Evolutionary conservation across 2,113 vertebrate species (phyloP).

Genomic region (Rostratula benghalensis): DNA sequence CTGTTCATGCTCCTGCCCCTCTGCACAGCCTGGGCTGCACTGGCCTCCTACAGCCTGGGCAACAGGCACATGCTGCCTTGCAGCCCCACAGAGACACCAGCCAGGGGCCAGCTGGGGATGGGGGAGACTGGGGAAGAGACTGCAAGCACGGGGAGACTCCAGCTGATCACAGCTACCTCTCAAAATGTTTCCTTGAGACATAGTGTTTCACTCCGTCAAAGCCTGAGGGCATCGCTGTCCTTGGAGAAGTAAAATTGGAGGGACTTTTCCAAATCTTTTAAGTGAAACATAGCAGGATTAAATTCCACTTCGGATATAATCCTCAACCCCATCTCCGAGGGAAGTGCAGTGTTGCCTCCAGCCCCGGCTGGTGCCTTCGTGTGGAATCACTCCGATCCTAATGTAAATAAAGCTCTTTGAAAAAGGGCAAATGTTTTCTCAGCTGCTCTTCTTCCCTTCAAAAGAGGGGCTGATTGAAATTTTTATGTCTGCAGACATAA

Average conservation of each 20-base stretch:
- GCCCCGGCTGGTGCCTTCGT: constrained; percentile 10
- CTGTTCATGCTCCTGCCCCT: background rate
- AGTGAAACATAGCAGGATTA: background rate
- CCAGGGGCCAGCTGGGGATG: rapidly evolving
- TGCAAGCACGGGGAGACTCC: background rate
- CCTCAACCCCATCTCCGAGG: background rate
- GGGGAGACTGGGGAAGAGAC: background rate
- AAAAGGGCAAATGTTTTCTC: constrained; percentile 48
- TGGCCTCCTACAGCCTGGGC: background rate
- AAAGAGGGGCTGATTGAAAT: background rate
- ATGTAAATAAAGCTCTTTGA: constrained; percentile 42
- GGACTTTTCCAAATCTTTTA: background rate
- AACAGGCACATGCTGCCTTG: rapidly evolving
- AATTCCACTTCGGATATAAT: constrained; percentile 8
- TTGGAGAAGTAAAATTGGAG: background rate
- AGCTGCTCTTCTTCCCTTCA: constrained; percentile 40
- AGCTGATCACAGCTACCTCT: background rate
- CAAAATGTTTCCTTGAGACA: background rate
- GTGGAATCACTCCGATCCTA: constrained; percentile 13
- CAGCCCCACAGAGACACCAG: background rate
- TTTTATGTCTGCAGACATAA: constrained; percentile 37
- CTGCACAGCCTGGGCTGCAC: background rate
- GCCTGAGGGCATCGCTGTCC: background rate
- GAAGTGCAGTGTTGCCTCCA: background rate
- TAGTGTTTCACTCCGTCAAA: background rate